Conservation (phyloP, 2,797 vertebrate species). For the Sardinella longiceps region DNA sequence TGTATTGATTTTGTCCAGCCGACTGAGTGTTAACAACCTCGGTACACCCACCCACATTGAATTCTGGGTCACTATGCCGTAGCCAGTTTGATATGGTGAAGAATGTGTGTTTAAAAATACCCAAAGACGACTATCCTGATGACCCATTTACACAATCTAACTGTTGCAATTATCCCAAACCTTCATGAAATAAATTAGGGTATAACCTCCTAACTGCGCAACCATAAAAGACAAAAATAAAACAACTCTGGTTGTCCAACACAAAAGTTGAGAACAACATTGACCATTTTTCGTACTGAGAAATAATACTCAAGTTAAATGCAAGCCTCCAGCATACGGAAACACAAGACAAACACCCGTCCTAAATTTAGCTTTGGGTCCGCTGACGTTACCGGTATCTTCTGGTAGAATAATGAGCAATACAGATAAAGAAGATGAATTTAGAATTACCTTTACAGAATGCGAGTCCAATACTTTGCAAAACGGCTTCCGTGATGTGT, state of each 20-base stretch:
- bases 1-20: slow-evolving; percentile 34
- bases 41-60: slow-evolving; percentile 33
- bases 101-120: slow-evolving; percentile 19
- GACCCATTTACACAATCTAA: background rate
- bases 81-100: slow-evolving; percentile 25
- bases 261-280: background rate
- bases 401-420: background rate
- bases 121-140: background rate
- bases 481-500: background rate
- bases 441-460: background rate
- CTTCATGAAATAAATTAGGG: background rate
- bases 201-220: background rate
- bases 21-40: slow-evolving; percentile 28
- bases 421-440: background rate
- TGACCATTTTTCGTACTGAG: background rate
- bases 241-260: background rate
- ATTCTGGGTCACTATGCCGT: slow-evolving; percentile 57
- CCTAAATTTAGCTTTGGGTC: slow-evolving; percentile 11
- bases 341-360: background rate
- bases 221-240: slow-evolving; percentile 1
- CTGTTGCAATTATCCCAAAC: background rate
- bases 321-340: background rate
- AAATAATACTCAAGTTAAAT: background rate
- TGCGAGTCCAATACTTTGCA: background rate
- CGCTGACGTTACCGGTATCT: slow-evolving; percentile 1